Evolutionary conservation across 2,888 invertebrate species (phyloP), one percentile per base, ranked within the genome.

Genomic region (Homarus gammarus): DNA sequence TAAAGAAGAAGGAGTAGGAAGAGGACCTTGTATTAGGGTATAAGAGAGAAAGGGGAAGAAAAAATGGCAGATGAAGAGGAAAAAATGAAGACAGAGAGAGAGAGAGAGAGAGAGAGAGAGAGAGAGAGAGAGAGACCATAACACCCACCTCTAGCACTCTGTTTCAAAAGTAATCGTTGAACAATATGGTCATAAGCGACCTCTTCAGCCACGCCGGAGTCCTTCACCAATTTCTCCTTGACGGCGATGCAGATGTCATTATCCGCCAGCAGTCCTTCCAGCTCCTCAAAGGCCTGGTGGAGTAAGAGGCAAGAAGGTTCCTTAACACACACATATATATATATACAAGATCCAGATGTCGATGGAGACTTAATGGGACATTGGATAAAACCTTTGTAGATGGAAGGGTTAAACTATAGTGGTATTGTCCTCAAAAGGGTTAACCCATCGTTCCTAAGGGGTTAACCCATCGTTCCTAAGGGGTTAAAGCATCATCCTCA

Each of bases 211-310:
- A 98, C 98, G 27, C 98, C 99, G 0, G 98, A 98, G 94, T 99
- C 99, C 94, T 99, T 99, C 87, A 98, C 97, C 88, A 99, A 95
- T 93, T 97, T 98, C 94, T 98, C 98, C 93, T 98, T 98, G 84
- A 97, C 96, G 0, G 99, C 99, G 92, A 99, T 98, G 94, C 99
- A 99, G 94, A 99, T 97, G 92, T 96, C 96, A 94, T 97, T 95
- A 92, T 96, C 96, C 0, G 96, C 96, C 85, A 99, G 94, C 68
- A 97, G 94, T 87, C 97, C 97, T 94, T 98, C 98, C 92, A 99
- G 94, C 93, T 98, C 98, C 94, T 98, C 98, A 93, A 97, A 98
- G 15, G 98, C 98, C 98, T 99, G 40, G 15, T 95, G 1, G 95
- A 94, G 72, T 91, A 93, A n/a, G n/a, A n/a, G n/a, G n/a, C n/a